Conservation (phyloP, 2,113 vertebrate genomes). For the Pseudorhombus dupliciocellatus region DNA sequence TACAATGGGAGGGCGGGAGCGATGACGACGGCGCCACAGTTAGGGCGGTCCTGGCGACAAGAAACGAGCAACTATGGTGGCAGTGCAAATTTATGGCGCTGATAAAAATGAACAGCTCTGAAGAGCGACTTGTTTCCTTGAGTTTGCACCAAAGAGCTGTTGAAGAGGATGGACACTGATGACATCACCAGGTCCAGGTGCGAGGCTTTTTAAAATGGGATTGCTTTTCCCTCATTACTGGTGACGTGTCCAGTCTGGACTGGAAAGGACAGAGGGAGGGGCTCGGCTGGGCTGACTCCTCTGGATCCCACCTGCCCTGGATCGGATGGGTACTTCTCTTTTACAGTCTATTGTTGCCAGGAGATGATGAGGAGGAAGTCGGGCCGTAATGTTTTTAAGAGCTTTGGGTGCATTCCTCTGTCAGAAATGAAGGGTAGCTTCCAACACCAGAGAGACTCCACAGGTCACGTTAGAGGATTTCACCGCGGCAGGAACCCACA, state of each 20-base stretch:
- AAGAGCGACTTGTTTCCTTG: not conserved
- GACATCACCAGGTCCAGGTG: too few relatives aligned
- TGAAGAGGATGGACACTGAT: not conserved
- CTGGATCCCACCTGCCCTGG: not conserved
- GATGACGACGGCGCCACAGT: not conserved
- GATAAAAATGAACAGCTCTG: not conserved
- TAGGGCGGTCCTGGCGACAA: not conserved
- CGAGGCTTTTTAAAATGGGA: too few relatives aligned
- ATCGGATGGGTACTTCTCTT: not conserved
- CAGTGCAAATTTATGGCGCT: not conserved
- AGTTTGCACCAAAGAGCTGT: not conserved
- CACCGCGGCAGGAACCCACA: constrained; percentile 6
- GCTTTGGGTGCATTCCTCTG: not conserved
- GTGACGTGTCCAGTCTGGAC: not conserved
- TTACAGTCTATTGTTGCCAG: constrained; percentile 5
- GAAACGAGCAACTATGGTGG: not conserved
- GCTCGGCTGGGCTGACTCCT: constrained; percentile 1
- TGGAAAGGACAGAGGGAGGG: not conserved
- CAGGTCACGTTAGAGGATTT: not conserved
- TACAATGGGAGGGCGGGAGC: not conserved
- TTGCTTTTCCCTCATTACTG: constrained; percentile 9
- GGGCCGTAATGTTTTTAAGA: not conserved
- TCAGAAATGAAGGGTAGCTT: not conserved
- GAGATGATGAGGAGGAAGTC: not conserved
- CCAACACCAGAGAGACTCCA: not conserved